Evolutionary conservation across 2,797 vertebrate genomes (phyloP).

Genomic region (Odontamblyopus rebecca): DNA sequence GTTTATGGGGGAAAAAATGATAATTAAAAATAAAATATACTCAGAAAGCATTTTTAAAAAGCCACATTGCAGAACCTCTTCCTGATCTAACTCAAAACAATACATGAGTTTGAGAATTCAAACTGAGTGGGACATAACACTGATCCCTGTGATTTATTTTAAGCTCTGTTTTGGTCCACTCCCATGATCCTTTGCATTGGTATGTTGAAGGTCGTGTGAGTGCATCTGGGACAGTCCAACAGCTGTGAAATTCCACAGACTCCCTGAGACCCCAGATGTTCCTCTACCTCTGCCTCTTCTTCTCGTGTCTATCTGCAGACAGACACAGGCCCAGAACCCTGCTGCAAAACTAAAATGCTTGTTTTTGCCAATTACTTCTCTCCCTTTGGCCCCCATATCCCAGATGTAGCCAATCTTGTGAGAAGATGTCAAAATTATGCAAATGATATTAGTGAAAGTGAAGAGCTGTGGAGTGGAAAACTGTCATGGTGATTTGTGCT

Average conservation of each 20-base stretch:
- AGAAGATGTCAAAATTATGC: constrained; percentile 58
- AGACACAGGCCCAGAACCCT: constrained; percentile 20
- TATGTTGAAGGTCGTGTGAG: constrained; percentile 42
- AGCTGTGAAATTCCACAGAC: constrained; percentile 70
- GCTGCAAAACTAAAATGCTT: constrained; percentile 51
- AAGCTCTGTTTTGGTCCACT: constrained; percentile 31
- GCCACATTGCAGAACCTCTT: background rate
- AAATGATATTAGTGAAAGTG: constrained; percentile 36
- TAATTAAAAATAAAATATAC: background rate
- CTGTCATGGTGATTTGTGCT: constrained; percentile 26
- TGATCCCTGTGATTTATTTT: constrained; percentile 22
- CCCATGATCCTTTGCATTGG: constrained; percentile 57
- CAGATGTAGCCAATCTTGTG: constrained; percentile 58
- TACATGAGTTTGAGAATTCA: background rate
- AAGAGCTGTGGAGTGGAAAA: constrained; percentile 11
- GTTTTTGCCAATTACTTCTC: constrained; percentile 55
- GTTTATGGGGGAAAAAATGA: background rate
- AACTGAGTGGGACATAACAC: constrained; percentile 20
- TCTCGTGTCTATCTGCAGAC: constrained; percentile 19
- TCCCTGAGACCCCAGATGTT: constrained; percentile 75
- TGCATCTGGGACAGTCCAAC: constrained; percentile 69
- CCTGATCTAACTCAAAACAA: background rate
- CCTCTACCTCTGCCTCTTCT: constrained; percentile 20
- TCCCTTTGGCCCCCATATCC: constrained; percentile 28
- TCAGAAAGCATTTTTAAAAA: background rate